phyloP scores from a whole-genome alignment of 2,113 vertebrate genomes.

The Lonchura striata region DNA sequence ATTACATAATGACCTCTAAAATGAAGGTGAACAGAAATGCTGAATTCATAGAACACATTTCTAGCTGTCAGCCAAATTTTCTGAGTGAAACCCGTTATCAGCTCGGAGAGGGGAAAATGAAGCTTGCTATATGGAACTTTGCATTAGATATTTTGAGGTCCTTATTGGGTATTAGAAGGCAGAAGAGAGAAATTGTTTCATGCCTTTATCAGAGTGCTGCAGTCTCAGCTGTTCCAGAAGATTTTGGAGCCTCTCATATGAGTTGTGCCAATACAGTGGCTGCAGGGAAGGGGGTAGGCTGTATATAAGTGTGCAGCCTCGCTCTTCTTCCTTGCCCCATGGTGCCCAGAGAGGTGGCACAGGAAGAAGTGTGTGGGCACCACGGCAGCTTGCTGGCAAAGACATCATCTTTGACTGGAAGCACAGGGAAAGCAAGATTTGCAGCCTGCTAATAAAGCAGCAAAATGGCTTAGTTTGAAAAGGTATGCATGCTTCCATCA shows the following conservation, averaged over 20 bases:
- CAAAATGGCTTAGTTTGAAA: not conserved
- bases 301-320: rapidly evolving
- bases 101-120: not conserved
- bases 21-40: not conserved
- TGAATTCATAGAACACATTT: not conserved
- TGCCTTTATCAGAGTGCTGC: not conserved
- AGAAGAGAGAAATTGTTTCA: not conserved
- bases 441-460: not conserved
- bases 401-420: not conserved
- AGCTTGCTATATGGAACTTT: not conserved
- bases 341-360: not conserved
- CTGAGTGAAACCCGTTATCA: not conserved
- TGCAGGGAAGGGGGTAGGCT: not conserved
- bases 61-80: not conserved
- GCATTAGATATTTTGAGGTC: not conserved
- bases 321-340: not conserved
- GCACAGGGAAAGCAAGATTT: not conserved
- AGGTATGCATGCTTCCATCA: not conserved
- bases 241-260: rapidly evolving
- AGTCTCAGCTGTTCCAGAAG: not conserved
- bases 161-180: not conserved
- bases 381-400: not conserved
- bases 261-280: rapidly evolving
- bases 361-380: not conserved
- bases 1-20: not conserved